Evolutionary conservation across 2,113 vertebrate species (phyloP).

Genomic region (Urocolius indicus): DNA sequence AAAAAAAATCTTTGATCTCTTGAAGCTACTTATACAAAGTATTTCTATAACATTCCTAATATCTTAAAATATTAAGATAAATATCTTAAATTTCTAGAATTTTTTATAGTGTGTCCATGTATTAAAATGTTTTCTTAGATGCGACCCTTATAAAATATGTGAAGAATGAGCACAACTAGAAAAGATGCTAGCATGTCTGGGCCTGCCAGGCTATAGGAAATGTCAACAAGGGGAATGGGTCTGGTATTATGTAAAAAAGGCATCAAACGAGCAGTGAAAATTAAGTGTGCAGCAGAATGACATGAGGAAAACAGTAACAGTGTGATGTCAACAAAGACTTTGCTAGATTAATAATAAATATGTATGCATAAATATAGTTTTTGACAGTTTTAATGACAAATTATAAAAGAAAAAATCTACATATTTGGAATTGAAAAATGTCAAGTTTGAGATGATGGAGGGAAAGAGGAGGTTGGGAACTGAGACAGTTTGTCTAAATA

Average conservation of each 20-base stretch:
- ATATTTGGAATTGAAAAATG: conserved; percentile 62
- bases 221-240: not conserved
- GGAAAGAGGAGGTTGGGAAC: conserved; percentile 31
- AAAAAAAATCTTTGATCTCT: not conserved
- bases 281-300: conserved; percentile 48
- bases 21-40: fast-evolving
- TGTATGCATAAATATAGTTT: conserved; percentile 62
- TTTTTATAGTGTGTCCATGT: not conserved
- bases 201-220: not conserved
- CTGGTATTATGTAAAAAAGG: not conserved
- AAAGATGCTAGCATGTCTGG: not conserved
- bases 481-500: conserved; percentile 82
- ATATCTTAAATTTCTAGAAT: too few species aligned
- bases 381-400: conserved; percentile 74
- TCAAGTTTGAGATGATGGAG: conserved; percentile 68
- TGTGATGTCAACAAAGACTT: conserved; percentile 41
- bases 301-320: conserved; percentile 9
- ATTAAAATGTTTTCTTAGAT: not conserved
- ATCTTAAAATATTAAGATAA: too few species aligned
- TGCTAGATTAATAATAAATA: conserved; percentile 70
- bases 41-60: too few species aligned
- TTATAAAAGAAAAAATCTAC: conserved; percentile 27
- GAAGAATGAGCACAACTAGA: not conserved
- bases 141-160: not conserved
- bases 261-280: not conserved